phyloP scores from a whole-genome alignment of 2,797 vertebrate species.

The Xyrichtys novacula region DNA sequence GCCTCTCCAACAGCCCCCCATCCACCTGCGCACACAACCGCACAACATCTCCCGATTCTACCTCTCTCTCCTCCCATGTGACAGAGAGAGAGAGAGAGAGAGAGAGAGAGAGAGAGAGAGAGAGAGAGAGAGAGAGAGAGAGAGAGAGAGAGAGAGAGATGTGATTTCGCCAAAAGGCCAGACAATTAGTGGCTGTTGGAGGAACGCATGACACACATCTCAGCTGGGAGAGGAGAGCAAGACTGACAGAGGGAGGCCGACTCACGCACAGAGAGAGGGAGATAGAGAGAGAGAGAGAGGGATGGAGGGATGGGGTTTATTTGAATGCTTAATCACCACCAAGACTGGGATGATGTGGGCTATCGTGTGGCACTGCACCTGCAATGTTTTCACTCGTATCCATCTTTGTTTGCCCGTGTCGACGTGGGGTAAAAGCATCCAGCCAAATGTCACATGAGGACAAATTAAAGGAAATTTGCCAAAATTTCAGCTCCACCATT shows the following conservation, averaged over 20 bases:
- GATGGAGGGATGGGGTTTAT: conserved; percentile 29
- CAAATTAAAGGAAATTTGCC: conserved; percentile 31
- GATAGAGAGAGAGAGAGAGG: conserved; percentile 14
- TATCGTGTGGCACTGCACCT: conserved; percentile 53
- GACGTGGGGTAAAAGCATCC: conserved; percentile 38
- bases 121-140: conserved; percentile 20
- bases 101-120: conserved; percentile 26
- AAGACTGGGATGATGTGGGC: conserved; percentile 26
- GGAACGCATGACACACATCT: conserved; percentile 73
- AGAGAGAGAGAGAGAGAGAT: conserved; percentile 29
- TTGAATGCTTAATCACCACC: conserved; percentile 50
- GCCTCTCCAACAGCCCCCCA: conserved; percentile 5
- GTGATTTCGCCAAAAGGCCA: conserved; percentile 75
- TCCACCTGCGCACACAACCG: conserved; percentile 20
- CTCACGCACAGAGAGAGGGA: conserved; percentile 22
- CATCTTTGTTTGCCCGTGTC: conserved; percentile 46
- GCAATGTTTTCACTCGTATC: conserved; percentile 45
- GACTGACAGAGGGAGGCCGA: conserved; percentile 54
- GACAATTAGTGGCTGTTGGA: conserved; percentile 82
- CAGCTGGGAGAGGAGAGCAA: conserved; percentile 52
- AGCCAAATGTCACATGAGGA: conserved; percentile 43
- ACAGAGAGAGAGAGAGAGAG: conserved; percentile 37
- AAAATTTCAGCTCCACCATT: not conserved
- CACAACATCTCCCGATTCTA: conserved; percentile 31
- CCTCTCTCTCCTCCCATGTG: conserved; percentile 34